Evolutionary conservation across 2,888 invertebrate genomes (phyloP), one percentile per base, ranked within the genome.

Genomic region (Napeogenes inachia): DNA sequence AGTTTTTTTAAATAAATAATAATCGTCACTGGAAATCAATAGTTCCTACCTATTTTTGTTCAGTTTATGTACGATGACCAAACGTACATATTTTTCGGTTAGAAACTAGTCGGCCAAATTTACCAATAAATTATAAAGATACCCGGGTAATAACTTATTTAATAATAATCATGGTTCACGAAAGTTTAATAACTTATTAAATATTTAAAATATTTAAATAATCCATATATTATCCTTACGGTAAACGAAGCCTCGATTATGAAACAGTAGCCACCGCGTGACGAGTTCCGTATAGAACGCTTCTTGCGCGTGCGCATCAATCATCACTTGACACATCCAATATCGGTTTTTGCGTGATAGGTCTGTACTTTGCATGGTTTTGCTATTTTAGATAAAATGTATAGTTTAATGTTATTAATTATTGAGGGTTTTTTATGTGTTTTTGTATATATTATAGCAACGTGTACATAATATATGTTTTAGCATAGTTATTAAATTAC

Each of bases 311-410:
- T 73, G 79, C 81, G 78, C 89, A 89, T 89, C 87, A 84, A 89
- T 89, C 89, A 89, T 87, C 75, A 76, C 85, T 79, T 89, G 89
- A 89, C 89, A 89, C 85, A 88, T 89, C 89, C 89, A 89, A 89
- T 89, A 89, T 89, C 77, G 80, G 81, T 89, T 89, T 89, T 89
- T 89, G 78, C 76, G 69, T 63, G 60, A 65, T 65, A 69, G 71
- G 83, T 71, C 57, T 55, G 63, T 45, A 62, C 68, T 60, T 65
- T 67, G 30, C 42, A 8, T 67, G 63, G 65, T 61, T 59, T 45
- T 45, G 56, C 63, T 61, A 79, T 62, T 66, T 63, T 63, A 69
- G 61, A 69, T 50, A 50, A 50, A 50, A 50, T 30, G 21, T 50
- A 50, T 50, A 50, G 4, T 50, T 30, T 30, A 8, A 30, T 50